These are phyloP conservation scores for Nomada ruficornis DNA, from an alignment of 2,888 invertebrate genomes.

Conservation along the genomic window DNA sequence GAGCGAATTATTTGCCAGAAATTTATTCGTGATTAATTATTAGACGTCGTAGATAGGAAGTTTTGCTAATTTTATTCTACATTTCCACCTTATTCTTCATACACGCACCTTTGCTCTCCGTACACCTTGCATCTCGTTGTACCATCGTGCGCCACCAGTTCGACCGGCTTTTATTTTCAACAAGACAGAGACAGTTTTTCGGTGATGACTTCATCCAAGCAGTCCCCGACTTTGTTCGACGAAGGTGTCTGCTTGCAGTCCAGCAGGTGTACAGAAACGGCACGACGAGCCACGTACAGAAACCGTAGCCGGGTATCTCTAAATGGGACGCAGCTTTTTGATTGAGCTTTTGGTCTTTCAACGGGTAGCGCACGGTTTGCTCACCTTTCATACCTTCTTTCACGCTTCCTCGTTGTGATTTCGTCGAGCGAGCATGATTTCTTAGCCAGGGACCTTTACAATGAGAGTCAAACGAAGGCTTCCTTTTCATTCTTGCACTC, in stretches of 20 bases:
- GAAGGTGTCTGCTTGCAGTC: slow-evolving; percentile 4
- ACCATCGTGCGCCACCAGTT: neutral
- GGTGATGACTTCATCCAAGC: slow-evolving; percentile 19
- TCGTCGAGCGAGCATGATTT: slow-evolving; percentile 44
- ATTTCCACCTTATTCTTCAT: neutral
- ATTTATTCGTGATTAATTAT: no score
- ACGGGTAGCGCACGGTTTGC: slow-evolving; percentile 9
- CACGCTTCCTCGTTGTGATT: slow-evolving; percentile 42
- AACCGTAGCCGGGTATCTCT: slow-evolving; percentile 30
- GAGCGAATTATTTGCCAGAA: no score
- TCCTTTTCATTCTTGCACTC: neutral
- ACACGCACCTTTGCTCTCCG: no score
- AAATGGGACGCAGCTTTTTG: slow-evolving; percentile 60
- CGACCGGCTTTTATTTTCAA: neutral
- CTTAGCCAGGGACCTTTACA: slow-evolving; percentile 32
- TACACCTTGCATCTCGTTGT: neutral
- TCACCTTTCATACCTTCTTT: slow-evolving; percentile 29
- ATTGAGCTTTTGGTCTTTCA: slow-evolving; percentile 55
- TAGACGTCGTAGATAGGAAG: no score
- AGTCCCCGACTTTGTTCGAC: neutral
- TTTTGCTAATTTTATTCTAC: neutral
- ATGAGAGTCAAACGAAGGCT: slow-evolving; percentile 22
- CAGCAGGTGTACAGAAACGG: slow-evolving; percentile 12
- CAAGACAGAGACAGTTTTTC: neutral
- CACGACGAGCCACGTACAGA: slow-evolving; percentile 5